Percentiles rank a stretch among this genome's conserved stretches.
These are phyloP conservation scores for Dicyrtomina minuta DNA, from an alignment of 2,888 invertebrate genomes.

Conservation along the genomic window DNA sequence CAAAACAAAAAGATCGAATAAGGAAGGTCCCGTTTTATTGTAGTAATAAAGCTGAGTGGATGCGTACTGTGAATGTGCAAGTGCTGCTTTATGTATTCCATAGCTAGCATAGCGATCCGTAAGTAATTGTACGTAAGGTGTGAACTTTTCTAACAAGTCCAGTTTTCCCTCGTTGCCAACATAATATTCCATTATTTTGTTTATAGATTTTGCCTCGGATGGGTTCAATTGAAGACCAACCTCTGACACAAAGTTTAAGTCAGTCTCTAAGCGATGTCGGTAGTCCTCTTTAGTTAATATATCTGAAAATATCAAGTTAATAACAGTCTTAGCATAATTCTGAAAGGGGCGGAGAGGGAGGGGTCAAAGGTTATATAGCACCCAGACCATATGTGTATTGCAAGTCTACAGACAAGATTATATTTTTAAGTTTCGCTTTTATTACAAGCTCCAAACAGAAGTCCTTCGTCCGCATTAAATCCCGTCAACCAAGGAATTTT, in stretches of 20 bases:
- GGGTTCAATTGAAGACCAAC: not conserved
- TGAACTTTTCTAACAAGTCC: not conserved
- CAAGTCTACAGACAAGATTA: too few relatives aligned
- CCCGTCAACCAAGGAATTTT: slow-evolving; percentile 46
- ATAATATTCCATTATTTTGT: slow-evolving; percentile 23
- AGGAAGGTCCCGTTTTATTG: slow-evolving; percentile 1
- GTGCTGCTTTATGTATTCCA: not conserved
- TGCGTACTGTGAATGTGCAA: slow-evolving; percentile 7
- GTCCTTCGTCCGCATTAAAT: slow-evolving; percentile 44
- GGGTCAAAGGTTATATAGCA: too few relatives aligned
- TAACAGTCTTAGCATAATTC: too few relatives aligned
- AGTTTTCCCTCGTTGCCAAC: slow-evolving; percentile 1
- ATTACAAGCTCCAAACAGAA: slow-evolving; percentile 26
- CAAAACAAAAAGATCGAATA: not conserved
- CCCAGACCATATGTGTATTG: too few relatives aligned
- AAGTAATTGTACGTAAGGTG: not conserved
- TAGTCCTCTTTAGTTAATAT: slow-evolving; percentile 7
- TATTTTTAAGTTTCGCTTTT: too few relatives aligned
- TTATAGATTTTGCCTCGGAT: not conserved
- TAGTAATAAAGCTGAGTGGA: slow-evolving; percentile 20
- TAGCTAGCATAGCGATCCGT: slow-evolving; percentile 1
- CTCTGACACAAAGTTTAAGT: slow-evolving; percentile 19
- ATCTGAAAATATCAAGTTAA: too few relatives aligned
- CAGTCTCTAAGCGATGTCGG: not conserved
- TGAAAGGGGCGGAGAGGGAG: too few relatives aligned